Evolutionary conservation across 1,140 invertebrate species (phyloP), one percentile per base, ranked within the genome.

Genomic region (Macrobrachium rosenbergii): DNA sequence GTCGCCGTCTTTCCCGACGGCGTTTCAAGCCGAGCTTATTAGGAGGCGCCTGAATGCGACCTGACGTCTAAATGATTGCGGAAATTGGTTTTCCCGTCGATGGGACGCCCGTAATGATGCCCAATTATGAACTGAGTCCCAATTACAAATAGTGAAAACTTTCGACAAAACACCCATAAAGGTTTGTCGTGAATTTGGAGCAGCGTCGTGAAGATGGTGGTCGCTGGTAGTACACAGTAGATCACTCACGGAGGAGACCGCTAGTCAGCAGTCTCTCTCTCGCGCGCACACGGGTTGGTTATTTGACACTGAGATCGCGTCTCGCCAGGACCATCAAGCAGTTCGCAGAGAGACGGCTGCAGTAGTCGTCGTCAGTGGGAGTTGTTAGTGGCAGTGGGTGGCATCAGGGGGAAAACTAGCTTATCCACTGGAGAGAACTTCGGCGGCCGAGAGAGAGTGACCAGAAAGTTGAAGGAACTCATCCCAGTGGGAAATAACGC

Each of bases 191-290:
- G 75, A 77, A 84, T 84, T 77, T 77, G 75, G 82, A 84, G 59
- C 82, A 84, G 73, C 82, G 73, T 19, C 73, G 82, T 77, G 82
- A 78, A 77, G 75, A 62, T 84, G 82, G 73, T 52, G 82, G 73
- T 81, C 60, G 78, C 37, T 67, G 67, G 67, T 72, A 63, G 62
- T 45, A 28, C 37, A 84, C 73, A 77, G 82, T 84, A 77, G 73
- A 84, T 73, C 82, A 84, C 82, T 84, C 73, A 58, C 75, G 62
- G 82, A 76, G 69, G 59, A 58, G 72, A 63, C 80, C 37, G 58
- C 63, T 52, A 52, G 52, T 52, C 52, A 52, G 52, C 52, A 52
- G 52, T 52, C 52, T 52, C 52, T 52, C 52, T 52, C 52, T 52
- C 52, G 52, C 12, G 52, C 52, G 67, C 21, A n/a, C 58, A 43